Base-by-base conservation (phyloP, 2,888 invertebrate species). In the Julus scanicus region DNA sequence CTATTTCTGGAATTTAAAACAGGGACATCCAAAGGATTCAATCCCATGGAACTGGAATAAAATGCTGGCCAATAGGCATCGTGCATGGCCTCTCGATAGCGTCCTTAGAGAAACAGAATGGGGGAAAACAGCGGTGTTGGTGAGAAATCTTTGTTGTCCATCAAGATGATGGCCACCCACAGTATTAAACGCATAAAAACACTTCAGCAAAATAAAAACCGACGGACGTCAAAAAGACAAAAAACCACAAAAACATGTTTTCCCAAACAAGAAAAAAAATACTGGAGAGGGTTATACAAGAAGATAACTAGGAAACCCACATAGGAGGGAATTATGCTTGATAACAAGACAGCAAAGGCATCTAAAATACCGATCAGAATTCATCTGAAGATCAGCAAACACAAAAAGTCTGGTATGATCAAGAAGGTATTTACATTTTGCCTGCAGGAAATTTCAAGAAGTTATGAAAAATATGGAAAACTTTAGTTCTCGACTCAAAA, bases 141-240 rank as follows among this genome's bases (percentile, higher is more conserved):
- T 63, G 63, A 63, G 63, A 63, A 63, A 63, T 63, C 63, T 63
- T 63, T 63, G 63, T 63, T 63, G 63, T 63, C 63, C 63, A 63
- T 63, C 63, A 63, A 63, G 63, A 63, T 63, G 63, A 63, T 63
- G 63, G 63, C 63, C 63, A 63, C 63, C 63, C 63, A 63, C 63
- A 20, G 63, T 11, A 63, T 63, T 63, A 63, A 20, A 20, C 63
- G 63, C 63, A 63, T 63, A 63, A 63, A 63, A 63, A 63, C 63
- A 63, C 63, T 63, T 63, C 63, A 63, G 63, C 63, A n/a, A 63
- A 63, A 63, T 63, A 63, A 63, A 63, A 63, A 63, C 63, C 63
- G 63, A 63, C 20, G 20, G 20, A 63, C 20, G 63, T 63, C 63
- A 63, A 63, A 63, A 63, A 13, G 63, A 63, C 63, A 63, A 63